Percentiles rank a stretch among this genome's conserved stretches.
Evolutionary conservation across 2,888 invertebrate species (phyloP).

Genomic region (Boloria euphrosyne): DNA sequence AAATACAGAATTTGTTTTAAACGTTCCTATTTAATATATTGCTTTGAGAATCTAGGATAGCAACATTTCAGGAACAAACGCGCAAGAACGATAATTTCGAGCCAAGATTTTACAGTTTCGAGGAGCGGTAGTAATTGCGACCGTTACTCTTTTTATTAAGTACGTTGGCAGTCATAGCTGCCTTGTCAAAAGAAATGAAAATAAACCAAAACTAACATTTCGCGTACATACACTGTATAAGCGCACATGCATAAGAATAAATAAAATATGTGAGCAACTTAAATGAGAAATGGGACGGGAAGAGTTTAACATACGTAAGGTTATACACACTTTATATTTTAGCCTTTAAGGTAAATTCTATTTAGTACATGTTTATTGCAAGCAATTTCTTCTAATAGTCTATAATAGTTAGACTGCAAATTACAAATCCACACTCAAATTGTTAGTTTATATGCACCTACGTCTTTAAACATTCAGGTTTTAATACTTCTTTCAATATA

Average conservation of each 20-base stretch:
- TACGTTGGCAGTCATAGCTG: conserved; percentile 19
- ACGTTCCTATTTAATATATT: not conserved
- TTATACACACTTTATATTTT: not conserved
- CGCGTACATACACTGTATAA: not conserved
- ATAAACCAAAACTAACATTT: conserved; percentile 21
- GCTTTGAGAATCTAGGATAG: not conserved
- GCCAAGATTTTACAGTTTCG: conserved; percentile 23
- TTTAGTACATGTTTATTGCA: not conserved
- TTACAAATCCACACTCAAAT: too few relatives aligned
- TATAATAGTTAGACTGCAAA: not conserved
- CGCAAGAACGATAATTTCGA: conserved; percentile 21
- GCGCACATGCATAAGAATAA: conserved; percentile 5
- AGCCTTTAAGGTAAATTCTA: conserved; percentile 1
- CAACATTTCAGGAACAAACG: conserved; percentile 17
- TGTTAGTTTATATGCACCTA: too few relatives aligned
- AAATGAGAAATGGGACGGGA: conserved; percentile 8
- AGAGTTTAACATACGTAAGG: conserved; percentile 14
- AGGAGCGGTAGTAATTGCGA: conserved; percentile 23
- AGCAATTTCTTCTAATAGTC: not conserved
- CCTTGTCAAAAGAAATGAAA: conserved; percentile 23
- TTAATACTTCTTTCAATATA: too few relatives aligned
- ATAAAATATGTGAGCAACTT: conserved; percentile 17
- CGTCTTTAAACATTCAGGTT: too few relatives aligned
- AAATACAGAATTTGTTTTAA: too few relatives aligned
- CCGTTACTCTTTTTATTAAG: conserved; percentile 27